Evolutionary conservation across 2,888 invertebrate species (phyloP), one percentile per base, ranked within the genome.

Genomic region (Eristalis intricaria): DNA sequence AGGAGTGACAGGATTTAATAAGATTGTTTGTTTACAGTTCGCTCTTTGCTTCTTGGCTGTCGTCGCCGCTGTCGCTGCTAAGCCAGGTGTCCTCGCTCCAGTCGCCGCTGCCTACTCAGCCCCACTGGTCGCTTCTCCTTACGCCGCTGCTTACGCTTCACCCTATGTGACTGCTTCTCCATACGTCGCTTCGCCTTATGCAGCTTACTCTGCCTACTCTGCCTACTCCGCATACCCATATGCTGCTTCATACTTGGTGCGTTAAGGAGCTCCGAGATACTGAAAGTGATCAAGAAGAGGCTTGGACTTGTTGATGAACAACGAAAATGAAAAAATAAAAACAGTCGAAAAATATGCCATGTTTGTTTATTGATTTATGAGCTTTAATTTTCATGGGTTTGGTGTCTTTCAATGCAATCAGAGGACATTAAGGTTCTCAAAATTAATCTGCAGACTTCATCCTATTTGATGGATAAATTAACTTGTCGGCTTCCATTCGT

Each of bases 11-110:
- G 50, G 60, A 50, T 1, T 23, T 63, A 70, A 40, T 11, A 35
- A 29, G 7, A 69, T 29, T 60, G 15, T 26, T 29, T 50, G 11
- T 13, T 63, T 68, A 4, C 22, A 86, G 83, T 38, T 83, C 38
- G 75, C 91, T 86, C 65, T 91, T 43, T 91, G 90, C 89, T 90
- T 91, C 68, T 89, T 91, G 87, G 91, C 91, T 76, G 22, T 91
- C 19, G 85, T 91, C 66, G 91, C 91, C 56, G 81, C 89, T 85
- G 90, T 89, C 32, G 89, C 90, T 61, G 91, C 91, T 78, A 91
- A 91, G 84, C 91, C 91, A 0, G 91, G 89, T 29, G 82, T 91
- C 26, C 76, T 90, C 22, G 89, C 90, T 58, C 89, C 90, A 22
- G 38, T 91, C 86, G 68, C 90, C 60, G 26, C 32, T 10, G 32